A percentile compares a stretch with the other conserved stretches of the same genome.
Evolutionary conservation across 2,888 invertebrate genomes (phyloP).

Genomic region (Andrena hattorfiana): DNA sequence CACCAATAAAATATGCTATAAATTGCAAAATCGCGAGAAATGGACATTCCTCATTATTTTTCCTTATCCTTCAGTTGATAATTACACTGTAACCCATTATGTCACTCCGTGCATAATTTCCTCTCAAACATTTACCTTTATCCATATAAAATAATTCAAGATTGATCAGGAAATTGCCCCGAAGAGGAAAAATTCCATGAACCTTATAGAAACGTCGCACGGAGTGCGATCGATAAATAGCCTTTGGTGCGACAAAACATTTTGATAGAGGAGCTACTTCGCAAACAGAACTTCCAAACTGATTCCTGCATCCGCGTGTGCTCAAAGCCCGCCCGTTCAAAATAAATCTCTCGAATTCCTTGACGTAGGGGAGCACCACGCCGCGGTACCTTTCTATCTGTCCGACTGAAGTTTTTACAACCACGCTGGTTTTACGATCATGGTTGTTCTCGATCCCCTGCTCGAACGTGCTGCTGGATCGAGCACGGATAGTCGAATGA

Average conservation of each 20-base stretch:
- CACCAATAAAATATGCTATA: no score
- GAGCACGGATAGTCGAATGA: constrained; percentile 4
- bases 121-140: not conserved
- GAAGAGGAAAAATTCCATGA: not conserved
- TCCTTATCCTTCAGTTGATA: no score
- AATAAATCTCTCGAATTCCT: constrained; percentile 57
- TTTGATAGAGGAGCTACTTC: constrained; percentile 42
- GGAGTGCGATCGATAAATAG: constrained; percentile 31
- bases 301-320: not conserved
- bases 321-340: constrained; percentile 16
- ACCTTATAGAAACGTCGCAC: not conserved
- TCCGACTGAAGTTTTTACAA: constrained; percentile 50
- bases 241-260: constrained; percentile 40
- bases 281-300: constrained; percentile 51
- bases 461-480: constrained; percentile 30
- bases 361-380: constrained; percentile 13
- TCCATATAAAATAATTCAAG: not conserved
- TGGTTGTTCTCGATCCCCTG: constrained; percentile 39
- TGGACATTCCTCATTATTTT: no score
- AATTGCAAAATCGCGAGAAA: no score
- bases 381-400: constrained; percentile 17
- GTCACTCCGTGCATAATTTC: not conserved
- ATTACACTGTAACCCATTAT: no score
- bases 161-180: not conserved
- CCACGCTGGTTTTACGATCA: constrained; percentile 56